phyloP scores from a whole-genome alignment of 1,140 invertebrate genomes.

The Trichoplusia ni region DNA sequence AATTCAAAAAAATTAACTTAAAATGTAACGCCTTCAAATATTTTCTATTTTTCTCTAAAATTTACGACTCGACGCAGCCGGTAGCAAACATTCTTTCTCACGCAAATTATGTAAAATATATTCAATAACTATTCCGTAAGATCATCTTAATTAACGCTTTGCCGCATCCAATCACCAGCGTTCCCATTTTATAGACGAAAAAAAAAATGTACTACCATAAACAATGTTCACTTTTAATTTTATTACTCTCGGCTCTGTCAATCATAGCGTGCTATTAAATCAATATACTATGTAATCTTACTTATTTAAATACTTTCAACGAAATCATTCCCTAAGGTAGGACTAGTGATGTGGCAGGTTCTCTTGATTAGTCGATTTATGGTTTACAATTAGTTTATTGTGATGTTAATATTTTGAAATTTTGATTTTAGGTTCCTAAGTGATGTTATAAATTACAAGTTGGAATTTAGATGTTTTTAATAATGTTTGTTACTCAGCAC shows the following conservation, averaged over 20 bases:
- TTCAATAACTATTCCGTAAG: constrained; percentile 21
- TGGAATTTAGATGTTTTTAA: too few species aligned
- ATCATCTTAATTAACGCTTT: constrained; percentile 11
- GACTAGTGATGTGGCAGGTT: constrained; percentile 4
- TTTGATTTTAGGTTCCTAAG: too few species aligned
- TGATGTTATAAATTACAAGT: too few species aligned
- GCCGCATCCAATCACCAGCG: constrained; percentile 2
- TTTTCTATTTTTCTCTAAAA: neutral
- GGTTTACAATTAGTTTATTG: neutral
- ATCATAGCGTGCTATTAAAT: constrained; percentile 16
- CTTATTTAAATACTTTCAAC: constrained; percentile 58
- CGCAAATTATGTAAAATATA: constrained; percentile 29
- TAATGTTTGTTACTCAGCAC: too few species aligned
- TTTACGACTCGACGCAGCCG: neutral
- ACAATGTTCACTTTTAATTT: constrained; percentile 19
- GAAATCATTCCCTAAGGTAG: constrained; percentile 68
- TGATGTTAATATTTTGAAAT: neutral
- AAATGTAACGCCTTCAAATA: neutral
- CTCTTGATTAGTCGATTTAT: constrained; percentile 2
- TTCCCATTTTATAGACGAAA: neutral
- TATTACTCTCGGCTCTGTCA: constrained; percentile 17
- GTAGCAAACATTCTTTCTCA: constrained; percentile 26
- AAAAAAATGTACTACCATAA: constrained; percentile 19
- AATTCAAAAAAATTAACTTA: neutral
- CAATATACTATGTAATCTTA: constrained; percentile 40